Conservation (phyloP, 2,888 invertebrate genomes). For the Rhogogaster chlorosoma region DNA sequence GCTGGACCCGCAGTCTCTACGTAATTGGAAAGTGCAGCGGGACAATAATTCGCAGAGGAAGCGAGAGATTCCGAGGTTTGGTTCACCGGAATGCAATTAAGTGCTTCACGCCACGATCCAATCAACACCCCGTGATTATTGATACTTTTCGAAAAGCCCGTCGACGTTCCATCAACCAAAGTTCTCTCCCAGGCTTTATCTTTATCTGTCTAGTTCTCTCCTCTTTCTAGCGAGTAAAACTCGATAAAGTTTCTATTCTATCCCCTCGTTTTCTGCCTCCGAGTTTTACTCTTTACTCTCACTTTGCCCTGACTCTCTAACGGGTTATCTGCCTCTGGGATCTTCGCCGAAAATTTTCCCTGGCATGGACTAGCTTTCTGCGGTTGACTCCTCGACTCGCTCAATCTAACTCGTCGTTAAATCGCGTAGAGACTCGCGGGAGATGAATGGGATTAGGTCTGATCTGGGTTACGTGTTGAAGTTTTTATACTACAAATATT, state of each 20-base stretch:
- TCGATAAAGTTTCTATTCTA: constrained; percentile 35
- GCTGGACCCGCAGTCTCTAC: not conserved
- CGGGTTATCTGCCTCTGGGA: constrained; percentile 11
- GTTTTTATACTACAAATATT: not conserved
- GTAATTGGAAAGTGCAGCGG: constrained; percentile 16
- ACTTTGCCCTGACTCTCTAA: not conserved
- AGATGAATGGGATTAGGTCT: not conserved
- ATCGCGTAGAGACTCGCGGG: not conserved
- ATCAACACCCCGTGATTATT: constrained; percentile 22
- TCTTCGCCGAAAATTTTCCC: constrained; percentile 9
- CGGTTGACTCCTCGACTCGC: not conserved
- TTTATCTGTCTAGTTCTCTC: constrained; percentile 13
- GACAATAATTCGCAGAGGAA: not conserved
- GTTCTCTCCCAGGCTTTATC: not conserved
- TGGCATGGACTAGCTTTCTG: not conserved
- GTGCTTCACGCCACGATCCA: not conserved
- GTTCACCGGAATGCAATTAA: not conserved
- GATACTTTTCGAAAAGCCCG: not conserved
- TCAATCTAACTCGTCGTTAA: not conserved
- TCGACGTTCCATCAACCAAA: not conserved
- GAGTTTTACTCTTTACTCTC: constrained; percentile 23
- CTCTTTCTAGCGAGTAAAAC: constrained; percentile 4
- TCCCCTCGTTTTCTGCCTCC: not conserved
- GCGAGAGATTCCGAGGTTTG: not conserved
- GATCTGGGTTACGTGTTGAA: not conserved